Base-by-base conservation (phyloP, 2,797 vertebrate genomes). In the Anomalospiza imberbis region DNA sequence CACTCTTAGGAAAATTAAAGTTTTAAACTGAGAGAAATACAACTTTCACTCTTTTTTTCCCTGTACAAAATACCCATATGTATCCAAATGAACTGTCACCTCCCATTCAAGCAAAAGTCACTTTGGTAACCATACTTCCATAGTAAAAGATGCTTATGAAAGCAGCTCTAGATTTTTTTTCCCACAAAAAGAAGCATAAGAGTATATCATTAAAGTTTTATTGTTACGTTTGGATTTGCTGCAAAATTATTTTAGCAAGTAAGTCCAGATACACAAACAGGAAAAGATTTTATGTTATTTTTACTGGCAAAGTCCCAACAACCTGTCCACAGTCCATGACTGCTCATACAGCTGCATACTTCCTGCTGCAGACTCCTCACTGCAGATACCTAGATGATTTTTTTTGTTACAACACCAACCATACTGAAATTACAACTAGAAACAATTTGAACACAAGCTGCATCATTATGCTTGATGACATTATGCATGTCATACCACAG, bases 221-320 rank as follows among this genome's bases (percentile, higher is more conserved):
- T 45, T 21, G 42, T 62, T 88, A 50, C 2, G 0, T 77, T 91
- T 78, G 44, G 31, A 80, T 92, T 89, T 89, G 44, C 22, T 74
- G 45, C 55, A 50, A 82, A 91, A 61, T 54, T 67, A 28, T 40
- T 83, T 24, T 25, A 85, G 65, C 44, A 82, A 85, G 32, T 54
- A 81, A 92, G 57, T 79, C 67, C 88, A 92, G 50, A 92, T 60
- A 86, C 65, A 72, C 28, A 89, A 96, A 82, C 84, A 88, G 75
- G 68, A 95, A 79, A 47, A 87, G 60, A 85, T 80, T 72, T 89
- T 60, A 66, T 44, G 50, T 47, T 87, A 38, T 80, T 89, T 87
- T 63, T 42, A 54, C 44, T 87, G 84, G 91, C 58, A 75, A 55
- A 82, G 36, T 34, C 68, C 77, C 93, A 95, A 36, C 32, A 87